Evolutionary conservation across 2,888 invertebrate species (phyloP), one percentile per base, ranked within the genome.

Genomic region (Neoaliturus tenellus): DNA sequence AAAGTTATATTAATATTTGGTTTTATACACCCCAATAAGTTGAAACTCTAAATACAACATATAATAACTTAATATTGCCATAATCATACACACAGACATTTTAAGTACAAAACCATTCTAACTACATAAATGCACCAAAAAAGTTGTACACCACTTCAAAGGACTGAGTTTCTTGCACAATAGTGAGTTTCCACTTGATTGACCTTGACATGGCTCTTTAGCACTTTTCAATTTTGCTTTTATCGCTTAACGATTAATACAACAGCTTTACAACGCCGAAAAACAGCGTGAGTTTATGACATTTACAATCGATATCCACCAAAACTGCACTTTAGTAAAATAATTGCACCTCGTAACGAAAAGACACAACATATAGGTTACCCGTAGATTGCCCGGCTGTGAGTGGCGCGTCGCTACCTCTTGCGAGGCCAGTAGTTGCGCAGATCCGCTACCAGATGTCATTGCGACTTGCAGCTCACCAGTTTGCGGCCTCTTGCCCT

Each of bases 381-480:
- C 69, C 69, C 69, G 69, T 69, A 69, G 39, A 33, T 67, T 17
- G 31, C 8, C 39, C 69, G 12, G 35, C n/a, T 67, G 3, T 48
- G 48, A 28, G 28, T 2, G 28, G 82, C 71, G 48, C 81, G 82
- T 20, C 83, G 87, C 87, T 87, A 90, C 88, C 92, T 92, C 91
- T 93, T 92, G 90, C 89, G 90, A 88, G 88, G 91, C 91, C 88
- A 90, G 86, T 88, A 89, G 80, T 89, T 87, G 83, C 89, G 83
- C 33, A 89, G 90, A 67, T 87, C 86, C 8, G 85, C 81, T 91
- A 93, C 93, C 91, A 82, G 55, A 73, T 94, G 95, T 96, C 95
- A 96, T 94, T 96, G 96, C 14, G 95, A 94, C 91, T 96, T 96
- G 92, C 96, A 93, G 51, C 95, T 95, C 75, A 95, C 95, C 89